phyloP scores from a whole-genome alignment of 2,888 invertebrate species.

The Therioaphis trifolii region DNA sequence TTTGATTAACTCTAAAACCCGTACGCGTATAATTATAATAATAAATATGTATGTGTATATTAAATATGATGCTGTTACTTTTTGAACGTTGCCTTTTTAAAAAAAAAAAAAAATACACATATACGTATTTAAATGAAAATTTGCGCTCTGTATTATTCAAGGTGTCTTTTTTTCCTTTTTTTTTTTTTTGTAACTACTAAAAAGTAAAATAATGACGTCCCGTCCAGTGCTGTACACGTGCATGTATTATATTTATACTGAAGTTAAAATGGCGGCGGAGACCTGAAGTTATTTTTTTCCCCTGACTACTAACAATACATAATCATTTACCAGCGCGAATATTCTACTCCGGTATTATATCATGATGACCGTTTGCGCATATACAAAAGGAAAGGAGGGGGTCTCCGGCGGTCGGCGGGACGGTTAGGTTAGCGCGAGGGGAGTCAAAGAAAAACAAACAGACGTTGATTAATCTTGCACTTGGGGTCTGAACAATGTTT shows the following conservation, averaged over 20 bases:
- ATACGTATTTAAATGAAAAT: slow-evolving; percentile 8
- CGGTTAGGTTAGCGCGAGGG: neutral
- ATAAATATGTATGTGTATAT: too few relatives aligned
- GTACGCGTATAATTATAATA: too few relatives aligned
- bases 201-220: slow-evolving; percentile 50
- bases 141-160: slow-evolving; percentile 29
- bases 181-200: slow-evolving; percentile 8
- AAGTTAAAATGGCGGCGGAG: slow-evolving; percentile 45
- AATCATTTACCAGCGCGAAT: slow-evolving; percentile 53
- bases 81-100: neutral
- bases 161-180: slow-evolving; percentile 25
- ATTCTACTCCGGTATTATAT: slow-evolving; percentile 36
- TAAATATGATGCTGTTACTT: slow-evolving; percentile 4
- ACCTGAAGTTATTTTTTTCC: slow-evolving; percentile 43
- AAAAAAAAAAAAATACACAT: too few relatives aligned
- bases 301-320: slow-evolving; percentile 52
- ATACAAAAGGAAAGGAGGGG: neutral
- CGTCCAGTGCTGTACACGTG: neutral
- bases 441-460: slow-evolving; percentile 59
- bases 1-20: neutral
- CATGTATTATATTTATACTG: neutral
- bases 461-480: slow-evolving; percentile 61
- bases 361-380: slow-evolving; percentile 46
- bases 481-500: slow-evolving; percentile 57
- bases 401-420: neutral